phyloP scores from a whole-genome alignment of 2,797 vertebrate genomes.

The Myotis daubentonii region DNA sequence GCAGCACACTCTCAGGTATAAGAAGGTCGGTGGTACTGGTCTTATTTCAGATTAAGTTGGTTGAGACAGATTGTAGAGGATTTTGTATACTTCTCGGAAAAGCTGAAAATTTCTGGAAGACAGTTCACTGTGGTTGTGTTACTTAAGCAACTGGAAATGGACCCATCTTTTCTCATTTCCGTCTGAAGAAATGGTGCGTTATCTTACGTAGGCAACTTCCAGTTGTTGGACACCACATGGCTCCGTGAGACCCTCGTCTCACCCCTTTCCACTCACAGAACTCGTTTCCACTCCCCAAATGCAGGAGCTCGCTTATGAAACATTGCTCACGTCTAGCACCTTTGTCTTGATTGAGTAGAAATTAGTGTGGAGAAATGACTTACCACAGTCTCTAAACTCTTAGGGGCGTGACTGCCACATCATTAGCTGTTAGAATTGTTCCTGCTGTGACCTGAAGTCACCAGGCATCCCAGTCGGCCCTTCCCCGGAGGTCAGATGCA shows the following conservation, averaged over 20 bases:
- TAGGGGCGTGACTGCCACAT: neutral
- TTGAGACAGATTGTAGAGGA: neutral
- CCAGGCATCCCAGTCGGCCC: neutral
- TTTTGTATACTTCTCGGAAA: slow-evolving; percentile 15
- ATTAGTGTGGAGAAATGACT: neutral
- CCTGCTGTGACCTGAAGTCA: neutral
- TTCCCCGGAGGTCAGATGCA: slow-evolving; percentile 19
- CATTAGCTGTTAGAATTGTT: neutral
- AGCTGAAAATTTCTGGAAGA: neutral
- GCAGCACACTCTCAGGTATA: neutral
- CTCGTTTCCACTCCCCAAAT: neutral
- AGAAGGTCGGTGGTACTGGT: neutral
- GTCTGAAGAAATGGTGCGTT: neutral
- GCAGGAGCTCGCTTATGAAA: neutral
- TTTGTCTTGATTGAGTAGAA: neutral
- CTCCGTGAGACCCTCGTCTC: neutral
- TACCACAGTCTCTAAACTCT: neutral
- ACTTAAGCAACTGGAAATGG: slow-evolving; percentile 8
- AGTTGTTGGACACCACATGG: neutral
- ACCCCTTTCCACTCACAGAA: neutral
- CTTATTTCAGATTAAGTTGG: slow-evolving; percentile 28
- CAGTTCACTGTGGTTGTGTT: neutral
- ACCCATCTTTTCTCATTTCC: slow-evolving; percentile 24
- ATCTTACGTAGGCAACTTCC: neutral
- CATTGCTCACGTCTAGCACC: neutral